phyloP scores from a whole-genome alignment of 2,113 vertebrate genomes.

The Perca schrenkii region DNA sequence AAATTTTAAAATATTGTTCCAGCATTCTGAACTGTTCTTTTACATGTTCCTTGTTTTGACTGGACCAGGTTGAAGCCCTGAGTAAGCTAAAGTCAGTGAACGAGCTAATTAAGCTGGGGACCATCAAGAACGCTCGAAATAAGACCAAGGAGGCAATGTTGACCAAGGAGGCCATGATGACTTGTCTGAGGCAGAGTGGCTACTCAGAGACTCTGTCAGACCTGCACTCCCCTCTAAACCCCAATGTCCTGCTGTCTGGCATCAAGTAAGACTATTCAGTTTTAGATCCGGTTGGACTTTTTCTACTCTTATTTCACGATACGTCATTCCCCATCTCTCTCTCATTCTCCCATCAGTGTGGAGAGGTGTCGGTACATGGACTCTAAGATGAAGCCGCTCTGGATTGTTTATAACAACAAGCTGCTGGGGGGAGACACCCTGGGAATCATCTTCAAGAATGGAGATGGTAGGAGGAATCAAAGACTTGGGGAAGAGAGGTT shows the following conservation, averaged over 20 bases:
- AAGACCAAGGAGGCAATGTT: conserved; percentile 95
- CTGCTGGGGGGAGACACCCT: conserved; percentile 91
- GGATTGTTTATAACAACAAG: conserved; percentile 97
- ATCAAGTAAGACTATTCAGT: conserved; percentile 90
- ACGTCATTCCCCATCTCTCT: neutral
- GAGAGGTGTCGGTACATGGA: conserved; percentile 98
- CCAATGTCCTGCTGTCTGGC: conserved; percentile 92
- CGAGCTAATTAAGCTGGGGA: conserved; percentile 94
- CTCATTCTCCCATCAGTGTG: conserved; percentile 82
- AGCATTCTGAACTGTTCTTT: neutral
- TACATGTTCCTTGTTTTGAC: neutral
- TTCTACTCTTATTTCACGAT: neutral
- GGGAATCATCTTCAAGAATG: conserved; percentile 98
- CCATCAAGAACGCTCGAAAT: conserved; percentile 91
- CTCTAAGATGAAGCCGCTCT: conserved; percentile 99
- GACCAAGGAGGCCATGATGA: conserved; percentile 93
- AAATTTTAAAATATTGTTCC: neutral
- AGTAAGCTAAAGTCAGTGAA: conserved; percentile 97
- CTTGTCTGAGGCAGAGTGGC: conserved; percentile 93
- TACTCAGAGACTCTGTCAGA: conserved; percentile 94
- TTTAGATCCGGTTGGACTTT: neutral
- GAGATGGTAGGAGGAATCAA: conserved; percentile 88
- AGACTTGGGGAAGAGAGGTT: neutral
- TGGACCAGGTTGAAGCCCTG: conserved; percentile 93
- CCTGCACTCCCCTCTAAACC: conserved; percentile 94